Conservation (phyloP, 2,888 invertebrate species). For the Trichopria drosophilae region DNA sequence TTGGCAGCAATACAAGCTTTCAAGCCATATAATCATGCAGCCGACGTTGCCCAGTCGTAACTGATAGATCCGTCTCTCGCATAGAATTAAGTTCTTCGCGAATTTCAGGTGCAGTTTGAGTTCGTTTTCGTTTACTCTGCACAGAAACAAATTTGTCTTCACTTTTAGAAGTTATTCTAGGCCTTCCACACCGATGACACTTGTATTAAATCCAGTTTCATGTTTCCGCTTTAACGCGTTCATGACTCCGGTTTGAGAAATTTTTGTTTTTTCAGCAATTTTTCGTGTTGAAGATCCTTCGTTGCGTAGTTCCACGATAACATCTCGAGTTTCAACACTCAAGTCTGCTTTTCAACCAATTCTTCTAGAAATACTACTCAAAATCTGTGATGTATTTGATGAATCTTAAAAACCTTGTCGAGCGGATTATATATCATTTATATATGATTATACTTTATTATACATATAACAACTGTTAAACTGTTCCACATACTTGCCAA, state of each 20-base stretch:
- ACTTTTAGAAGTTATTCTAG: conserved; percentile 12
- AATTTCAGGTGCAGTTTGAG: conserved; percentile 17
- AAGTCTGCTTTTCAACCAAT: conserved; percentile 18
- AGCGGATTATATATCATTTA: too few relatives aligned
- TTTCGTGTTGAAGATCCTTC: conserved; percentile 23
- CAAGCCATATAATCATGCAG: conserved; percentile 30
- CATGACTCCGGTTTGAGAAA: conserved; percentile 10
- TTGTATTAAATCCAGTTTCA: conserved; percentile 18
- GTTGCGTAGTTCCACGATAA: conserved; percentile 19
- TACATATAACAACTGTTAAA: too few relatives aligned
- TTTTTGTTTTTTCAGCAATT: conserved; percentile 15
- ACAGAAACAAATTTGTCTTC: conserved; percentile 24
- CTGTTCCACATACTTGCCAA: too few relatives aligned
- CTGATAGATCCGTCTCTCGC: conserved; percentile 7
- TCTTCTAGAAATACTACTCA: conserved; percentile 1
- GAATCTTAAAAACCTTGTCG: too few relatives aligned
- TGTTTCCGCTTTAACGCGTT: conserved; percentile 16
- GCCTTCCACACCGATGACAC: conserved; percentile 20
- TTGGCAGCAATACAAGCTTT: conserved; percentile 14
- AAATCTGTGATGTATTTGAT: too few relatives aligned
- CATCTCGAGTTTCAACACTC: conserved; percentile 18
- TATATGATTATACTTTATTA: too few relatives aligned
- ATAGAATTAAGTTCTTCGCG: conserved; percentile 18
- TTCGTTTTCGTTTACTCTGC: conserved; percentile 19
- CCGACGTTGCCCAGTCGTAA: conserved; percentile 19